A percentile compares a stretch with the other conserved stretches of the same genome.
Evolutionary conservation across 2,113 vertebrate species (phyloP).

Genomic region (Podarcis raffonei): DNA sequence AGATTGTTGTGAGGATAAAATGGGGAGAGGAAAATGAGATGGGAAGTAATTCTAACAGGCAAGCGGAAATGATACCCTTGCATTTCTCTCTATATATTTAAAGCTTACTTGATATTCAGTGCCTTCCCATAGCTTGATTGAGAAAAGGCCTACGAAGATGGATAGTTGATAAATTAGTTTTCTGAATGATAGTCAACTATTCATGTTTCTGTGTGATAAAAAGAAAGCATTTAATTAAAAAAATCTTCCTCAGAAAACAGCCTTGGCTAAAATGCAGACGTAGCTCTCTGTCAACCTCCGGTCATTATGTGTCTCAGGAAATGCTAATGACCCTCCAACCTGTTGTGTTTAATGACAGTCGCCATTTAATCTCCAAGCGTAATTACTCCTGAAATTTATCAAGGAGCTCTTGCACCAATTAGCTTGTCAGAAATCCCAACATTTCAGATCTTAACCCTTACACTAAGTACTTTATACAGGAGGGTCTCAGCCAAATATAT

Average conservation of each 20-base stretch:
- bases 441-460: background rate
- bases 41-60: no score
- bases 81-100: background rate
- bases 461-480: background rate
- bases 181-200: constrained; percentile 27
- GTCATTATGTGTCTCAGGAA: background rate
- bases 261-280: background rate
- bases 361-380: constrained; percentile 6
- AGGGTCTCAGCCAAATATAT: background rate
- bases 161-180: constrained; percentile 39
- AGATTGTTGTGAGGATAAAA: no score
- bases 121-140: background rate
- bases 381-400: background rate
- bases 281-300: background rate
- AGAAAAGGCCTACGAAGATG: constrained; percentile 34
- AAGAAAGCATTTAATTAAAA: constrained; percentile 12
- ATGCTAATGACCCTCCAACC: background rate
- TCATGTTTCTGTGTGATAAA: background rate
- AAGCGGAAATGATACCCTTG: no score
- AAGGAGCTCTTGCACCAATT: background rate
- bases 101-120: constrained; percentile 29
- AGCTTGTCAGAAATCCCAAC: background rate
- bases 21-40: no score
- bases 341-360: background rate
- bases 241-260: constrained; percentile 3